phyloP scores from a whole-genome alignment of 2,113 vertebrate species.

The Typhlomys cinereus region DNA sequence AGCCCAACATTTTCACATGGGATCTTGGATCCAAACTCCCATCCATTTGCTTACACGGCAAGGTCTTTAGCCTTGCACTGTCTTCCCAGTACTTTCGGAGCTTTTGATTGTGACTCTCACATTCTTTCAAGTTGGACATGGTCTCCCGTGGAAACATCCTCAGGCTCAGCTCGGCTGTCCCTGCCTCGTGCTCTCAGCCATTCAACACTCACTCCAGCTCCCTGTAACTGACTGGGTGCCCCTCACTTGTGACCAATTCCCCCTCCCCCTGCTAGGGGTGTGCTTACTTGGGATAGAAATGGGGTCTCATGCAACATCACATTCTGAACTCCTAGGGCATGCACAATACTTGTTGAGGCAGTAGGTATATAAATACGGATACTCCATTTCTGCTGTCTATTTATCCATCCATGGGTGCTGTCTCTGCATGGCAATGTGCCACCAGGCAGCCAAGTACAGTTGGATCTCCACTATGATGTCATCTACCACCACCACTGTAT shows the following conservation, averaged over 20 bases:
- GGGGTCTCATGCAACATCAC: not conserved
- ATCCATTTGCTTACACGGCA: too few species aligned
- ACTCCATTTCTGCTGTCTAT: not conserved
- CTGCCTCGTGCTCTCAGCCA: not conserved
- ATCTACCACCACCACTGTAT: not conserved
- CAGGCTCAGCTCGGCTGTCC: not conserved
- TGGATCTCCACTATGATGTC: not conserved
- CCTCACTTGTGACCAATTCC: not conserved
- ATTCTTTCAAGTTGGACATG: not conserved
- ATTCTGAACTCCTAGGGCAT: not conserved
- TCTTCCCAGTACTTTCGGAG: too few species aligned
- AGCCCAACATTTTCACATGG: too few species aligned
- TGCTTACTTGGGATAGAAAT: not conserved
- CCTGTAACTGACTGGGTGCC: not conserved
- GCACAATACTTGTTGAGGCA: not conserved
- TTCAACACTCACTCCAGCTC: not conserved
- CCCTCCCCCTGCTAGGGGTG: not conserved
- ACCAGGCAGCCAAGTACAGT: not conserved
- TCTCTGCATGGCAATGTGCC: not conserved
- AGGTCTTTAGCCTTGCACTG: too few species aligned
- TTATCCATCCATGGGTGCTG: not conserved
- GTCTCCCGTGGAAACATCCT: not conserved
- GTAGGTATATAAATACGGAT: not conserved
- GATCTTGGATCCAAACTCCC: too few species aligned
- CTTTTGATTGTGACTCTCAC: too few species aligned